A percentile compares a stretch with the other conserved stretches of the same genome.
These are phyloP conservation scores for Urocynchramus pylzowi DNA, from an alignment of 2,113 vertebrate genomes.

Conservation along the genomic window DNA sequence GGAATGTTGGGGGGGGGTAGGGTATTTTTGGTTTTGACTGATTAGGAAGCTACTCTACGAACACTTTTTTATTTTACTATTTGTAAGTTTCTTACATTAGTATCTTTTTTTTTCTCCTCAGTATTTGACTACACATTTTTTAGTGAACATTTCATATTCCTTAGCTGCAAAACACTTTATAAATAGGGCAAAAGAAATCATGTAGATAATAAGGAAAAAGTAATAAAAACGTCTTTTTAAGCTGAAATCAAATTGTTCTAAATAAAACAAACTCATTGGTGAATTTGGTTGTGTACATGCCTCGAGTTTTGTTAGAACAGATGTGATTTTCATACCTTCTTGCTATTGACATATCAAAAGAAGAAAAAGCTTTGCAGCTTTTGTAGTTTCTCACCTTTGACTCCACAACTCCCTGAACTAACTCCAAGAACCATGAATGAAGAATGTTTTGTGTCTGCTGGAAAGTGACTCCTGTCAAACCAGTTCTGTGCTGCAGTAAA, in stretches of 20 bases:
- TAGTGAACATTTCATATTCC: not conserved
- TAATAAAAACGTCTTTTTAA: not conserved
- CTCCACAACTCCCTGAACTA: not conserved
- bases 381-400: not conserved
- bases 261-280: not conserved
- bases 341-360: not conserved
- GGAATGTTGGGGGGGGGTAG: accelerated
- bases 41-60: not conserved
- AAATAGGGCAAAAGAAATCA: not conserved
- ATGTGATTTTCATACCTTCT: not conserved
- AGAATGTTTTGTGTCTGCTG: not conserved
- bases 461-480: conserved; percentile 12
- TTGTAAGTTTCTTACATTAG: not conserved
- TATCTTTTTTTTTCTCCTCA: not conserved
- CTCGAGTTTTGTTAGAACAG: not conserved
- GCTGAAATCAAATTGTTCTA: not conserved
- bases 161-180: not conserved
- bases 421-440: not conserved
- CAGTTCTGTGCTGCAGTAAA: not conserved
- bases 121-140: not conserved
- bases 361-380: not conserved
- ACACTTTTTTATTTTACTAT: not conserved
- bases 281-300: not conserved
- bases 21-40: not conserved
- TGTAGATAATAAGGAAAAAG: not conserved